Evolutionary conservation across 2,888 invertebrate species (phyloP), one percentile per base, ranked within the genome.

Genomic region (Polietes domitor): DNA sequence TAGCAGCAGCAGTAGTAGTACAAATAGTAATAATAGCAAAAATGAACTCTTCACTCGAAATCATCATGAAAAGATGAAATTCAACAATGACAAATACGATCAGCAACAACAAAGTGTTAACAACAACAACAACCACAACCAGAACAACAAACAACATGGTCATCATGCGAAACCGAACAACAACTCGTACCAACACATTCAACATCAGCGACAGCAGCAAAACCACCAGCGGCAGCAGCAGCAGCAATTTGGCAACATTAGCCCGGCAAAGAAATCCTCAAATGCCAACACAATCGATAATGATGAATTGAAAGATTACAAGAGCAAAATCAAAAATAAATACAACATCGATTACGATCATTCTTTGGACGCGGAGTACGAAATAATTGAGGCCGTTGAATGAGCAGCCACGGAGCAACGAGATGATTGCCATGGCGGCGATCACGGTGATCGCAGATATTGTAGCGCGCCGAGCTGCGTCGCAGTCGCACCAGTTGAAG

Each of bases 261-360:
- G 47, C 63, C 68, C 74, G 58, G 77, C 63, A 68, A 82, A 85
- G 75, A 85, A 80, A 86, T 83, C 85, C 83, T 77, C 86, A 83
- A 89, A 88, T 85, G 86, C 88, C 82, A 90, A 89, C 82, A 88
- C 86, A 84, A 88, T 90, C 82, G 89, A 89, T 78, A 90, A 88
- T 72, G 90, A 91, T 74, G 90, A 90, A 71, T 88, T 91, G 17
- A 91, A 90, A 85, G 91, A 92, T 86, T 92, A 92, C 86, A 92
- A 92, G 85, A 92, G 92, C 85, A 91, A 90, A 88, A 92, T 92
- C 65, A 92, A 91, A 87, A 92, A 92, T 78, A 92, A 92, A 89
- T 92, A 92, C 87, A 92, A 92, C 83, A 92, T 92, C 89, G 92
- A 92, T 89, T 92, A 92, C 87, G 92, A 92, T 88, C 91, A 92